Conservation (phyloP, 2,888 invertebrate species). For the Marasmarcha lunaedactyla region DNA sequence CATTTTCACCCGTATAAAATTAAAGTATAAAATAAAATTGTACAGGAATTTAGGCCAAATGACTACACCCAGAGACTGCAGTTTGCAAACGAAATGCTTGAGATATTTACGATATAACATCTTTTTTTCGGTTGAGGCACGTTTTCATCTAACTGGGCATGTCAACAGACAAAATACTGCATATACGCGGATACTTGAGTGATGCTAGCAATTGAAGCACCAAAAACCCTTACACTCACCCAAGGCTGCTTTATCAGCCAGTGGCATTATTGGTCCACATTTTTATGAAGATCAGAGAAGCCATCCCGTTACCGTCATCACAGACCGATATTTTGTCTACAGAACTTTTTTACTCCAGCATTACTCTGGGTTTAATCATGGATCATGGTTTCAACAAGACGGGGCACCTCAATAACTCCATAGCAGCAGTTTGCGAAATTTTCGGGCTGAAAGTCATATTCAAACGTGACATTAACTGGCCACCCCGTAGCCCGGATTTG, state of each 20-base stretch:
- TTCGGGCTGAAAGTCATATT: neutral
- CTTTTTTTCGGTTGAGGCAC: constrained; percentile 14
- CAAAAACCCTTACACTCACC: constrained; percentile 24
- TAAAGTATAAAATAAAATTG: no score
- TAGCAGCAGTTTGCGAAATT: constrained; percentile 8
- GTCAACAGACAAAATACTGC: constrained; percentile 11
- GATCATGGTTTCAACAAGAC: no score
- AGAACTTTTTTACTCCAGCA: constrained; percentile 12
- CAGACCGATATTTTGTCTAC: constrained; percentile 16
- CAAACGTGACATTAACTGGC: constrained; percentile 6
- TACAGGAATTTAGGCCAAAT: constrained; percentile 8
- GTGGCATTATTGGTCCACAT: constrained; percentile 26
- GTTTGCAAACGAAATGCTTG: no score
- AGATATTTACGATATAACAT: no score
- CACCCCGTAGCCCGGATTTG: constrained; percentile 12
- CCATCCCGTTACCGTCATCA: constrained; percentile 18
- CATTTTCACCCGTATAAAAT: constrained; percentile 7
- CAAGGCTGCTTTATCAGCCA: constrained; percentile 26
- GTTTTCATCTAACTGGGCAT: constrained; percentile 8
- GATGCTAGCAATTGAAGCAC: constrained; percentile 9
- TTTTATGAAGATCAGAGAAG: constrained; percentile 25
- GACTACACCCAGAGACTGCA: constrained; percentile 6
- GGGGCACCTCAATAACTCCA: neutral
- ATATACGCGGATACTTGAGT: constrained; percentile 12
- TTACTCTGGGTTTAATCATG: no score